Percentiles rank a stretch among this genome's conserved stretches.
Evolutionary conservation across 1,140 invertebrate species (phyloP).

Genomic region (Lucilia cuprina): DNA sequence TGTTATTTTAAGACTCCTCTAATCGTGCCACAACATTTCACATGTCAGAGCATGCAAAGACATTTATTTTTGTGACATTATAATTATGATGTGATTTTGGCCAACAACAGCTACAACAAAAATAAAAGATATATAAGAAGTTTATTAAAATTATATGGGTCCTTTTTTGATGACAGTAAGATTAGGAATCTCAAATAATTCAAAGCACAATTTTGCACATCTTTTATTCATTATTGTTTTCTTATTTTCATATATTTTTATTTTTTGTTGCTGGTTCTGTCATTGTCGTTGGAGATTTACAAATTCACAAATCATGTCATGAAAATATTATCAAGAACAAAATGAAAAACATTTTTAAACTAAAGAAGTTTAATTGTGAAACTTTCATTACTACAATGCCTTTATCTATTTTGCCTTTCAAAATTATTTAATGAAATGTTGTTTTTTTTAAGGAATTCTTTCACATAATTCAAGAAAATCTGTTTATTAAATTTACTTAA

Average conservation of each 20-base stretch:
- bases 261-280: background rate
- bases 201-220: background rate
- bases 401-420: no score
- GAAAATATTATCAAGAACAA: no score
- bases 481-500: no score
- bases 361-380: no score
- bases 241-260: background rate
- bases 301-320: background rate
- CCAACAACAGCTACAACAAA: background rate
- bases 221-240: background rate
- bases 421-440: no score
- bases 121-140: background rate
- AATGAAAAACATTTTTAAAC: no score
- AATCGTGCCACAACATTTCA: background rate
- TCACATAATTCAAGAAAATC: no score
- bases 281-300: background rate
- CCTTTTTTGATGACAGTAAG: background rate
- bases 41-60: background rate
- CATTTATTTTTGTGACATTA: constrained; percentile 10
- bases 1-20: background rate
- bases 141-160: constrained; percentile 15
- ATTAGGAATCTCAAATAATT: background rate
- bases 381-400: no score
- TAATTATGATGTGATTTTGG: background rate
- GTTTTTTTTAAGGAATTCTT: no score